Base-by-base conservation (phyloP, 2,113 vertebrate genomes). In the Anolis carolinensis region DNA sequence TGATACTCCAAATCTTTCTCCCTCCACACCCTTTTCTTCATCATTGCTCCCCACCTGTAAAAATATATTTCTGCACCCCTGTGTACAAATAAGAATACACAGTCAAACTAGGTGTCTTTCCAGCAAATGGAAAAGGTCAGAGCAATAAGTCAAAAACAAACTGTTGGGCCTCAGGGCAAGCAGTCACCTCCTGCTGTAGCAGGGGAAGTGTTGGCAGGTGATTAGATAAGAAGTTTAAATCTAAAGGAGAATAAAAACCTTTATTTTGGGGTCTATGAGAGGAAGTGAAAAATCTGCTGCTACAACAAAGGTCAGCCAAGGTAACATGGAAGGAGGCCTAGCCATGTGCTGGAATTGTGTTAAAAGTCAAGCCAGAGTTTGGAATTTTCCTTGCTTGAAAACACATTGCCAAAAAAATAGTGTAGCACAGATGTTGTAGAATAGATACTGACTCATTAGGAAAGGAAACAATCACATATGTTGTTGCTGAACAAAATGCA, bases 271-370 rank as follows among this genome's bases (percentile, higher is more conserved):
- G 84, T 87, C 88, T 92, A 44, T 82, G 89, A 88, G 90, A 91
- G 88, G 91, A 93, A 11, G 0, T 88, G 78, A 93, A 87, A 92
- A 91, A 93, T 90, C 34, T 1, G 1, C 5, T 87, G 1, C 8
- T 91, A 90, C 91, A 84, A 86, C 83, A 91, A 91, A 94, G 92
- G 93, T 93, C 92, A 92, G 93, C 91, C 94, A 95, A 92, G 92
- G 90, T 92, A 95, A 94, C 72, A 86, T 90, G 89, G 91, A 93
- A 93, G 84, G 81, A 36, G 88, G 88, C 90, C 92, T 91, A 73
- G 87, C 50, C 87, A 87, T 89, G 89, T 48, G 0, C 88, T 62
- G 71, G 87, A 89, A 86, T 79, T 85, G 63, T 74, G 88, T 79
- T 93, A 48, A 0, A 83, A 30, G 83, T 65, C 71, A 0, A 1